phyloP scores from a whole-genome alignment of 2,888 invertebrate species.

The Macrophya alboannulata region DNA sequence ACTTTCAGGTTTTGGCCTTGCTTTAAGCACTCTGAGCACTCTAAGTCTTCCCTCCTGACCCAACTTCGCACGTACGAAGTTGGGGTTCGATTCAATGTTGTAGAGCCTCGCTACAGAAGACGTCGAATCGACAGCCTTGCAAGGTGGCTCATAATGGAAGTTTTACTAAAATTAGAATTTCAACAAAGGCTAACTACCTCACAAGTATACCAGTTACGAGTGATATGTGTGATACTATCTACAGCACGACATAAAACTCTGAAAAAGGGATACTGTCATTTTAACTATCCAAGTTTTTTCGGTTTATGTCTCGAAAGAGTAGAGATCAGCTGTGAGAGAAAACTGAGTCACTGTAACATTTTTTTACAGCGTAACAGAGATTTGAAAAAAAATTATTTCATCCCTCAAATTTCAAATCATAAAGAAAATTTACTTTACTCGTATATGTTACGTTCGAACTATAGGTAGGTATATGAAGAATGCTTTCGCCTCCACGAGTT shows the following conservation, averaged over 20 bases:
- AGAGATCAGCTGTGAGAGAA: too few relatives aligned
- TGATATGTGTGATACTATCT: neutral
- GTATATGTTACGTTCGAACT: neutral
- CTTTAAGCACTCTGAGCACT: slow-evolving; percentile 18
- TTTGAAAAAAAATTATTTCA: too few relatives aligned
- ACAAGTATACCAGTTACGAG: neutral
- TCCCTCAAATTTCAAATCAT: neutral
- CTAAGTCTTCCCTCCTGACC: slow-evolving; percentile 31
- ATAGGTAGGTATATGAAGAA: neutral
- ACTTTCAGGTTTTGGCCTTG: slow-evolving; percentile 43
- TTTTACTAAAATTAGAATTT: slow-evolving; percentile 12
- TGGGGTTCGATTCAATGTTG: neutral
- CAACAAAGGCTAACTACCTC: slow-evolving; percentile 1
- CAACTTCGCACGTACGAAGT: slow-evolving; percentile 38
- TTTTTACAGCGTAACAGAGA: too few relatives aligned
- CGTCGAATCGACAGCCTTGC: slow-evolving; percentile 19
- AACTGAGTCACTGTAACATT: too few relatives aligned
- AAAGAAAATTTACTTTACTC: neutral
- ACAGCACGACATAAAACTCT: neutral
- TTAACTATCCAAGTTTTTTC: too few relatives aligned
- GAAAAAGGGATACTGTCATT: neutral
- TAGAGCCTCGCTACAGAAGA: neutral
- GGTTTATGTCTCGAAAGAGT: too few relatives aligned
- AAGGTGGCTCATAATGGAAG: slow-evolving; percentile 11
- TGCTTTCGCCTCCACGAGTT: neutral